These are phyloP conservation scores for Zophobas morio DNA, from an alignment of 1,140 invertebrate genomes.

Conservation along the genomic window DNA sequence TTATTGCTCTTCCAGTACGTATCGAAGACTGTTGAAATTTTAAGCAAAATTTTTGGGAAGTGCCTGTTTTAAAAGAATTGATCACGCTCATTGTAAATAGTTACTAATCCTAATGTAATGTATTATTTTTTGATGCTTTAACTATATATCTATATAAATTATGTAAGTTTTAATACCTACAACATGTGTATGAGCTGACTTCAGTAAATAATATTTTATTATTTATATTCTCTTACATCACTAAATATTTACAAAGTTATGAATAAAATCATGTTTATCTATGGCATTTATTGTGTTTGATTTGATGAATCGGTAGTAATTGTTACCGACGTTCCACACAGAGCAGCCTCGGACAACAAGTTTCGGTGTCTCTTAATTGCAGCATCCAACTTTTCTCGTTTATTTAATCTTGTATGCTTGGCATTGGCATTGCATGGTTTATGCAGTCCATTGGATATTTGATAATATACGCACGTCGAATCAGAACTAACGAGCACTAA, in stretches of 20 bases:
- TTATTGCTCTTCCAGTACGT: slow-evolving; percentile 45
- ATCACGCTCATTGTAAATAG: slow-evolving; percentile 59
- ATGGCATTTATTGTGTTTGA: slow-evolving; percentile 2
- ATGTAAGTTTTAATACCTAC: slow-evolving; percentile 54
- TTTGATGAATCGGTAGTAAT: neutral
- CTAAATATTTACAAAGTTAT: slow-evolving; percentile 45
- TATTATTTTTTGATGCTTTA: slow-evolving; percentile 61
- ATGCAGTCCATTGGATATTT: slow-evolving; percentile 56
- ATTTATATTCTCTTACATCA: slow-evolving; percentile 53
- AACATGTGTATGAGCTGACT: slow-evolving; percentile 34
- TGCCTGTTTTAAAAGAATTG: slow-evolving; percentile 54
- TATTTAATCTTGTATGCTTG: slow-evolving; percentile 56
- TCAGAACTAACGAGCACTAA: slow-evolving; percentile 60
- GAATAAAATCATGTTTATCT: slow-evolving; percentile 51
- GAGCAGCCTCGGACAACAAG: slow-evolving; percentile 57
- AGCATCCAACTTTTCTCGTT: slow-evolving; percentile 54
- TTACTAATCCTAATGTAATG: slow-evolving; percentile 57
- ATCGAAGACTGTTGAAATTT: slow-evolving; percentile 45
- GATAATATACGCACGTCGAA: slow-evolving; percentile 63
- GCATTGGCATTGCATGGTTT: slow-evolving; percentile 52
- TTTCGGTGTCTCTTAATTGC: slow-evolving; percentile 55
- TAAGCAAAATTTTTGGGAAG: slow-evolving; percentile 51
- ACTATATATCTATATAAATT: slow-evolving; percentile 53
- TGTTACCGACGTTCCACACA: slow-evolving; percentile 22
- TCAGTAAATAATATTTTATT: slow-evolving; percentile 50